A percentile compares a stretch with the other conserved stretches of the same genome.
Evolutionary conservation across 2,888 invertebrate species (phyloP).

Genomic region (Baronia brevicornis): DNA sequence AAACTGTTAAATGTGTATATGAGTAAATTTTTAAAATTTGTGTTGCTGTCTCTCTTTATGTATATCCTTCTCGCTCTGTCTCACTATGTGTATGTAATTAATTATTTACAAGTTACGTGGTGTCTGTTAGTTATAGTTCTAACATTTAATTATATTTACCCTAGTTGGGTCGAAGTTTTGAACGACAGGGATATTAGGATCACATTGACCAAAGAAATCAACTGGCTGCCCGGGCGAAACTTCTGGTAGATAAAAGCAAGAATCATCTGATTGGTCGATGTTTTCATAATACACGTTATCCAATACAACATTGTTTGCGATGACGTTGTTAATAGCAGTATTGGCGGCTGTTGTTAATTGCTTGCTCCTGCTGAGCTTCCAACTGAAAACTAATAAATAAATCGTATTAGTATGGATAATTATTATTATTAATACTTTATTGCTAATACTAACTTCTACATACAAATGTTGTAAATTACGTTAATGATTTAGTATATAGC

Average conservation of each 20-base stretch:
- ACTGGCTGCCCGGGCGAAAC: slow-evolving; percentile 32
- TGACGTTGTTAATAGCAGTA: slow-evolving; percentile 29
- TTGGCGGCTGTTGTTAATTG: slow-evolving; percentile 26
- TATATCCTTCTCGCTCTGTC: too few relatives aligned
- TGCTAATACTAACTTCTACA: too few relatives aligned
- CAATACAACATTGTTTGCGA: slow-evolving; percentile 31
- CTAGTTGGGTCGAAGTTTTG: slow-evolving; percentile 32
- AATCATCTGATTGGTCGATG: slow-evolving; percentile 33
- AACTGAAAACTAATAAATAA: slow-evolving; percentile 43
- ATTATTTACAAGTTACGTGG: too few relatives aligned
- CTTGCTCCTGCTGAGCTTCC: slow-evolving; percentile 48
- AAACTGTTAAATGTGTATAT: too few relatives aligned
- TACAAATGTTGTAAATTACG: too few relatives aligned
- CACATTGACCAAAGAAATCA: slow-evolving; percentile 42
- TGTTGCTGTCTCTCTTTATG: too few relatives aligned
- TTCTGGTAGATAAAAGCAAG: slow-evolving; percentile 48
- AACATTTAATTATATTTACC: too few relatives aligned
- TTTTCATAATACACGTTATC: slow-evolving; percentile 36
- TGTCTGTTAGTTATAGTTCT: too few relatives aligned
- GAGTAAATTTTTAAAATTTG: too few relatives aligned
- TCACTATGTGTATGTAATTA: too few relatives aligned
- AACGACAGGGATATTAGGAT: slow-evolving; percentile 32
- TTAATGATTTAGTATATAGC: too few relatives aligned
- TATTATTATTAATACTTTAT: neutral
- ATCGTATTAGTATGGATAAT: slow-evolving; percentile 1